Evolutionary conservation across 2,797 vertebrate species (phyloP).

Genomic region (Periophthalmus magnuspinnatus): DNA sequence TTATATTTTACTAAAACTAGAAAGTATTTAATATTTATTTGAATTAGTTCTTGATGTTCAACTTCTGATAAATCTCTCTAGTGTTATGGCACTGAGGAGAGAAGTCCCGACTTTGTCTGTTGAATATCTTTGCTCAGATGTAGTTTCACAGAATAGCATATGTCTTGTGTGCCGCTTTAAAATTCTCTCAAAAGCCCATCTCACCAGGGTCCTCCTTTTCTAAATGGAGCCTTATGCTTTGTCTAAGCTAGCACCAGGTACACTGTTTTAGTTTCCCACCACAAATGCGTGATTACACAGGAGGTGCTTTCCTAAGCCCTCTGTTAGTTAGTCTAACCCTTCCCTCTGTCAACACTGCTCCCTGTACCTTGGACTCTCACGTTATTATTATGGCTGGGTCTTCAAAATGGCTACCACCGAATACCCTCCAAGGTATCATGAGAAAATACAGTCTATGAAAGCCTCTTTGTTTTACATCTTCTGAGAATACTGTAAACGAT

Average conservation of each 20-base stretch:
- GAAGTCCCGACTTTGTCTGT: constrained; percentile 21
- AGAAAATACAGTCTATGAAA: constrained; percentile 7
- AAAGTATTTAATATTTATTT: background rate
- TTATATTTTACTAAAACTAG: background rate
- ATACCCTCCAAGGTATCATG: constrained; percentile 1
- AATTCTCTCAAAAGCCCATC: constrained; percentile 23
- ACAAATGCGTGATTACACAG: constrained; percentile 40
- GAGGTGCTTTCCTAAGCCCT: constrained; percentile 36
- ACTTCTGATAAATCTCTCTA: constrained; percentile 34
- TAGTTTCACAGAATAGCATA: constrained; percentile 21
- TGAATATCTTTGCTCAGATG: background rate
- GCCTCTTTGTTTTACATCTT: constrained; percentile 12
- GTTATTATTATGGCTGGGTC: constrained; percentile 28
- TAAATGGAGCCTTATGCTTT: constrained; percentile 40
- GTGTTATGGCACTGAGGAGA: constrained; percentile 30
- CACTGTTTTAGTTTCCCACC: constrained; percentile 44
- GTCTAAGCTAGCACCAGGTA: constrained; percentile 19
- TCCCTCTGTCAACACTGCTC: constrained; percentile 60
- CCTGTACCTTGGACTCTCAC: constrained; percentile 49
- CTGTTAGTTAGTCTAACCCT: constrained; percentile 46
- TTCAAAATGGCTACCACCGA: constrained; percentile 22
- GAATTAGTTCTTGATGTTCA: constrained; percentile 14
- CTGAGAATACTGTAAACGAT: background rate
- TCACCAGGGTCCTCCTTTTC: constrained; percentile 22
- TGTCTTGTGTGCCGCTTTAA: constrained; percentile 24